Conservation (phyloP, 2,888 invertebrate genomes). For the Agrochola litura region DNA sequence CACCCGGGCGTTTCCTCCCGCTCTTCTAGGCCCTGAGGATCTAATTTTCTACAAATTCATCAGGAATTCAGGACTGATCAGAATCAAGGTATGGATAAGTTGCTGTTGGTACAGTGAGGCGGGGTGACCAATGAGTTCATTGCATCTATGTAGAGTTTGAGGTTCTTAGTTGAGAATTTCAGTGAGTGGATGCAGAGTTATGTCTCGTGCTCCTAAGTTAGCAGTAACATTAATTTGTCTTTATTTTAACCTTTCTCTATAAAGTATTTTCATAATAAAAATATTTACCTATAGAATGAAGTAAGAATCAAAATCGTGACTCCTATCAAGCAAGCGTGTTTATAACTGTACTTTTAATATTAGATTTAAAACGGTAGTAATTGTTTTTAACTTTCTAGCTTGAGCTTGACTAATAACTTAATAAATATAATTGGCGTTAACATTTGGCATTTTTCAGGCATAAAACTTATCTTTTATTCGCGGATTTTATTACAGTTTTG, state of each 20-base stretch:
- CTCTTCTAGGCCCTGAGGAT: neutral
- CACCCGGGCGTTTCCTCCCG: no score
- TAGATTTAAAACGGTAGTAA: constrained; percentile 50
- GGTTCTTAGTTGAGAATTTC: neutral
- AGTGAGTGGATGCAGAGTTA: neutral
- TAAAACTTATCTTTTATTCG: constrained; percentile 6
- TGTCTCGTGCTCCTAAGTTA: neutral
- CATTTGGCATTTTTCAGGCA: neutral
- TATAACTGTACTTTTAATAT: constrained; percentile 40
- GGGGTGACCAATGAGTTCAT: no score
- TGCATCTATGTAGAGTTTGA: neutral
- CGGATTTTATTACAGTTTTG: neutral
- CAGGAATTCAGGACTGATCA: neutral
- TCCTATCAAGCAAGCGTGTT: constrained; percentile 11
- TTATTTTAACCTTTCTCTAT: constrained; percentile 7
- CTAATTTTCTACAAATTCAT: neutral
- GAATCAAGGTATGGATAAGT: neutral
- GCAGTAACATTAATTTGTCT: neutral
- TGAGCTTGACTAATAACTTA: constrained; percentile 48
- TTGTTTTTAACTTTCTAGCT: constrained; percentile 46
- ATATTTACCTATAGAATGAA: constrained; percentile 11
- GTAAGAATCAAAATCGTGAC: constrained; percentile 32
- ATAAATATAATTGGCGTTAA: constrained; percentile 29
- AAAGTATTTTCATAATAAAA: no score
- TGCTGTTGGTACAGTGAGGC: neutral